A percentile compares a stretch with the other conserved stretches of the same genome.
Conservation (phyloP, 2,113 vertebrate genomes). For the Corapipo altera region DNA sequence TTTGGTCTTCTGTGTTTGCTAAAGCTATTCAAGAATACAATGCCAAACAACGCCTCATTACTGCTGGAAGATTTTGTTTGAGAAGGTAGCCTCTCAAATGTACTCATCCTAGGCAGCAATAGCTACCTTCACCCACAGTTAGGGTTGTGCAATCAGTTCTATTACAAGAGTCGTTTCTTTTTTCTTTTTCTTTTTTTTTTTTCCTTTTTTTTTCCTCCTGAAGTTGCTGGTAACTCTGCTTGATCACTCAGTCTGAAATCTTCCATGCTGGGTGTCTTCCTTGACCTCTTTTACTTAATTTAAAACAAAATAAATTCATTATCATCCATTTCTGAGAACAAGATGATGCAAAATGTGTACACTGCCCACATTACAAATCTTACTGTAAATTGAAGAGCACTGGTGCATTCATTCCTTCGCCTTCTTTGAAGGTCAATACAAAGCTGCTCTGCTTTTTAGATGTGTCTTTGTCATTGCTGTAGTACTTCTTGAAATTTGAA, state of each 20-base stretch:
- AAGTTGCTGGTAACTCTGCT: neutral
- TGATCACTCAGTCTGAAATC: neutral
- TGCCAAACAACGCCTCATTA: neutral
- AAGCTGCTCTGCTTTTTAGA: neutral
- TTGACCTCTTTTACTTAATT: neutral
- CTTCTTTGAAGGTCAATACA: neutral
- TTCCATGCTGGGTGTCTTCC: neutral
- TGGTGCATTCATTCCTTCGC: neutral
- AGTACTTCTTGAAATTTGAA: neutral
- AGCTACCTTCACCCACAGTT: neutral
- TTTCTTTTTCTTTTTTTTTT: no score
- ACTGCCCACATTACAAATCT: neutral
- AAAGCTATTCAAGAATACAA: neutral
- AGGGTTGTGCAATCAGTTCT: neutral
- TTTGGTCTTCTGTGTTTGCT: neutral
- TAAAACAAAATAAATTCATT: neutral
- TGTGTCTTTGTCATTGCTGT: neutral
- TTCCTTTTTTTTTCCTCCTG: rapidly evolving
- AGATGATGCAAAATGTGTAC: neutral
- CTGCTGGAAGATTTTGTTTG: neutral
- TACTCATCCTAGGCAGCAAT: neutral
- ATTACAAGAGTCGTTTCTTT: neutral
- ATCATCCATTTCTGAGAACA: neutral
- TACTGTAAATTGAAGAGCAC: neutral
- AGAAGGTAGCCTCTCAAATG: neutral